Evolutionary conservation across 2,888 invertebrate species (phyloP).

Genomic region (Lasioglossum pauxillum): DNA sequence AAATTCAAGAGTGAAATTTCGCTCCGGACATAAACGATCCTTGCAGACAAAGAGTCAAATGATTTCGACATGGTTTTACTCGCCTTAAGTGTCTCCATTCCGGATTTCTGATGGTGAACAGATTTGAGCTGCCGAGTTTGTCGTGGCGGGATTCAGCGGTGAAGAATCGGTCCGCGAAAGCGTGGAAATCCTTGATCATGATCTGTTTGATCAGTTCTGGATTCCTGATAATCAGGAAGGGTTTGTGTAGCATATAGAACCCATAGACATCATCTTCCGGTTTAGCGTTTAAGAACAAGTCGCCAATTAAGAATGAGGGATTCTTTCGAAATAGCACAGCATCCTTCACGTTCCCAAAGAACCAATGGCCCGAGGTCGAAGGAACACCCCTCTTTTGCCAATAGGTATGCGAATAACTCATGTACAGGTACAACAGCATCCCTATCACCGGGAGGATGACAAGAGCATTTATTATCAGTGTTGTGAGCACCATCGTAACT

Average conservation of each 20-base stretch:
- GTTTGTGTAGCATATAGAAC: slow-evolving; percentile 84
- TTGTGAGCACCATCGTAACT: not conserved
- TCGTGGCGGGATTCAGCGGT: slow-evolving; percentile 78
- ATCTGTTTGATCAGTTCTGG: slow-evolving; percentile 84
- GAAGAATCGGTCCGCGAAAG: slow-evolving; percentile 84
- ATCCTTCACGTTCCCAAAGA: slow-evolving; percentile 75
- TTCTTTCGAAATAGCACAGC: slow-evolving; percentile 52
- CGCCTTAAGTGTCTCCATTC: slow-evolving; percentile 85
- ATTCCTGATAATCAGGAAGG: slow-evolving; percentile 83
- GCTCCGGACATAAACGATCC: no score
- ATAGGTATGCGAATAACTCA: slow-evolving; percentile 69
- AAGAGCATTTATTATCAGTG: not conserved
- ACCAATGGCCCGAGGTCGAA: slow-evolving; percentile 64
- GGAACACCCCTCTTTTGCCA: slow-evolving; percentile 73
- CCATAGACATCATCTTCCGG: slow-evolving; percentile 80
- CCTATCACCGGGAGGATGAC: not conserved
- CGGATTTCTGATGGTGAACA: slow-evolving; percentile 84
- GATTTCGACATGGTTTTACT: not conserved
- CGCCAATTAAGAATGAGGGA: slow-evolving; percentile 59
- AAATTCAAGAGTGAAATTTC: no score
- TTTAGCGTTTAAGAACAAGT: slow-evolving; percentile 58
- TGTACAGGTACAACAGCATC: slow-evolving; percentile 54
- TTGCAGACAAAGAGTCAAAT: not conserved
- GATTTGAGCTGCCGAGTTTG: slow-evolving; percentile 76
- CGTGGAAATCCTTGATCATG: slow-evolving; percentile 85